Evolutionary conservation across 1,140 invertebrate species (phyloP).

Genomic region (Brachystomella parvula): DNA sequence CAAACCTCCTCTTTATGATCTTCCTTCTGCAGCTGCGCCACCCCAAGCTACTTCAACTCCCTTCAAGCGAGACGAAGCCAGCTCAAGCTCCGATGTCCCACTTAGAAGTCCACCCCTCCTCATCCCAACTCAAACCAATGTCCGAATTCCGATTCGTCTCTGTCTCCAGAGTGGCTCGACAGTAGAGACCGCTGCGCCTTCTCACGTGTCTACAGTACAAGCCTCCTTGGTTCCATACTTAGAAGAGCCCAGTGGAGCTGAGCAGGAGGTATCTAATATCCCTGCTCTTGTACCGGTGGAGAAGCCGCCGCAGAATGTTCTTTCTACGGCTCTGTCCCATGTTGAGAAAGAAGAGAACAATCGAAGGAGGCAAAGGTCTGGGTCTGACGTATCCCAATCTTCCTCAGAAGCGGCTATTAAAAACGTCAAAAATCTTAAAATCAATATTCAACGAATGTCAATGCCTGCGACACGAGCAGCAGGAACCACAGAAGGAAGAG

Average conservation of each 20-base stretch:
- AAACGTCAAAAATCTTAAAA: too few species aligned
- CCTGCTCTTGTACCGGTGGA: not conserved
- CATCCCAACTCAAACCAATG: not conserved
- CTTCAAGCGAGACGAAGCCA: too few species aligned
- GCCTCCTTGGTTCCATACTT: not conserved
- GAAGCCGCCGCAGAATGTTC: too few species aligned
- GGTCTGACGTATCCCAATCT: too few species aligned
- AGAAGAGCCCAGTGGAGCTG: not conserved
- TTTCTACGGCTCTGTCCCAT: too few species aligned
- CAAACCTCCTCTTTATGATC: not conserved
- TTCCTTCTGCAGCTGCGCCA: not conserved
- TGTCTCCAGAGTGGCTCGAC: not conserved
- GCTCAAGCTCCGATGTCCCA: not conserved
- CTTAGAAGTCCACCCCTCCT: not conserved
- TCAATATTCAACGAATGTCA: too few species aligned
- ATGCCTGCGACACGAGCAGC: too few species aligned
- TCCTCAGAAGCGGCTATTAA: too few species aligned
- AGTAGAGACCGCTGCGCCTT: not conserved
- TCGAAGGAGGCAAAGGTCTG: too few species aligned
- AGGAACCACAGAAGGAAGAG: too few species aligned
- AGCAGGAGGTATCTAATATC: not conserved
- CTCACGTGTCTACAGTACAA: not conserved
- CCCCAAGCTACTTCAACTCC: not conserved
- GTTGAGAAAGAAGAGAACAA: too few species aligned
- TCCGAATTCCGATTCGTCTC: slow-evolving; percentile 6